These are phyloP conservation scores for Arizona elegans DNA, from an alignment of 2,113 vertebrate species.

Conservation along the genomic window DNA sequence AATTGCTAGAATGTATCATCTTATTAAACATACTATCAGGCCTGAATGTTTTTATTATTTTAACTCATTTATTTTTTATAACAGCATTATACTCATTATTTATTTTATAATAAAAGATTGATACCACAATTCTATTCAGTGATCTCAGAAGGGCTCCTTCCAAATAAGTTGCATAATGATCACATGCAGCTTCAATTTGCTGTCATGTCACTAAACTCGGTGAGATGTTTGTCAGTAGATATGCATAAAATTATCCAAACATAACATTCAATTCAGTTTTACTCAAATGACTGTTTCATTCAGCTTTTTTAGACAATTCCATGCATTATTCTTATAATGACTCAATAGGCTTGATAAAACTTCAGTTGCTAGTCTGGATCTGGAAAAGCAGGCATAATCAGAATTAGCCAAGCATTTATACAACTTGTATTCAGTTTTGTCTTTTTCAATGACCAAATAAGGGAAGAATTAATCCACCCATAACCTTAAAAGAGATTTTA, in stretches of 20 bases:
- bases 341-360: not conserved
- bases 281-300: not conserved
- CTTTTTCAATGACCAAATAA: not conserved
- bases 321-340: not conserved
- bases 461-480: not conserved
- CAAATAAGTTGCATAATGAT: not conserved
- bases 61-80: not conserved
- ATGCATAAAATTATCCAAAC: not conserved
- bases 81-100: not conserved
- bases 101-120: not conserved
- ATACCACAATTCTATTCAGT: not conserved
- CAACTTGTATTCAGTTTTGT: not conserved
- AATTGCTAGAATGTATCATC: slow-evolving; percentile 2
- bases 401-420: not conserved
- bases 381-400: not conserved
- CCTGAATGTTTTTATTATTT: not conserved
- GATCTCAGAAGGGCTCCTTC: not conserved
- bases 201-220: not conserved
- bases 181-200: not conserved
- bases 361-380: not conserved
- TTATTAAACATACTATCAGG: not conserved
- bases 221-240: not conserved
- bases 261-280: not conserved
- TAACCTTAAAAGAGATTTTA: slow-evolving; percentile 34
- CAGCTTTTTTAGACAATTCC: not conserved